Evolutionary conservation across 2,113 vertebrate species (phyloP).

Genomic region (Paralichthys olivaceus): DNA sequence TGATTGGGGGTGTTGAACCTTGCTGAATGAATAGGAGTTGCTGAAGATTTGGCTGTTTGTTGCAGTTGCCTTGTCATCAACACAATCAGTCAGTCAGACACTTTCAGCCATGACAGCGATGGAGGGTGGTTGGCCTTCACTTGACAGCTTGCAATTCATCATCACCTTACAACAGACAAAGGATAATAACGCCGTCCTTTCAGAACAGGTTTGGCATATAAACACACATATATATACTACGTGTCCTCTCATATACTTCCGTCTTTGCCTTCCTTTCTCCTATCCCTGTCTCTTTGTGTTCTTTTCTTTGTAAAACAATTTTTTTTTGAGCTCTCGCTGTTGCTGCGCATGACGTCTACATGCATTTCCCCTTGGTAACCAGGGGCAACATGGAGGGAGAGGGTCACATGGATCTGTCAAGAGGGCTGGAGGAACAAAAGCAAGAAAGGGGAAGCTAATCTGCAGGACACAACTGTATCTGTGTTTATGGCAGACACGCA

Average conservation of each 20-base stretch:
- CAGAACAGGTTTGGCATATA: constrained; percentile 1
- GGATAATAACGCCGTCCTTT: constrained; percentile 1
- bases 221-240: constrained; percentile 6
- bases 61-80: constrained; percentile 1
- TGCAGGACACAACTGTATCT: constrained; percentile 32
- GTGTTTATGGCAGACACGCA: constrained; percentile 6
- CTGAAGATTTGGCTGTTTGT: not conserved
- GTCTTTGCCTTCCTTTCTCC: not conserved
- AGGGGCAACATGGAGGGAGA: constrained; percentile 81
- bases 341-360: constrained; percentile 64
- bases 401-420: constrained; percentile 72
- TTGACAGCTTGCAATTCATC: constrained; percentile 47
- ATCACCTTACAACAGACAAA: constrained; percentile 36
- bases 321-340: constrained; percentile 32
- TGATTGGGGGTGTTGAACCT: not conserved
- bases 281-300: constrained; percentile 5
- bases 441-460: constrained; percentile 57
- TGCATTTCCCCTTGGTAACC: constrained; percentile 79
- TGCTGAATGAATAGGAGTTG: not conserved
- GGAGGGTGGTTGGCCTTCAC: constrained; percentile 26
- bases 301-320: constrained; percentile 47
- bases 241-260: not conserved
- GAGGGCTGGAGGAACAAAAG: constrained; percentile 68
- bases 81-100: constrained; percentile 26
- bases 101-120: constrained; percentile 18